Evolutionary conservation across 2,888 invertebrate species (phyloP).

Genomic region (Spodoptera picta): DNA sequence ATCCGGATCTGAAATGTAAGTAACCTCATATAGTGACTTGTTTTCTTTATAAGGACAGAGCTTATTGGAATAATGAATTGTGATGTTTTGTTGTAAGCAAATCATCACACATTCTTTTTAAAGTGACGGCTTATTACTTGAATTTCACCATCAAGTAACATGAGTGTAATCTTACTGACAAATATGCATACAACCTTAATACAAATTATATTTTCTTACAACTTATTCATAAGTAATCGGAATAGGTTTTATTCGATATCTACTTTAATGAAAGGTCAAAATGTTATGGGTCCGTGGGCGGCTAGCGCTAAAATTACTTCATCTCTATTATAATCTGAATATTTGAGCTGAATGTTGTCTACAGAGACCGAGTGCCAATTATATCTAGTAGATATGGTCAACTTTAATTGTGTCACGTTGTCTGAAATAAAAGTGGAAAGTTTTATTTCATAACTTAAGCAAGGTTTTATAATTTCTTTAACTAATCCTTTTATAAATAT

Average conservation of each 20-base stretch:
- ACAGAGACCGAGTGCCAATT: too few relatives aligned
- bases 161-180: too few relatives aligned
- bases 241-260: conserved; percentile 38
- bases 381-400: too few relatives aligned
- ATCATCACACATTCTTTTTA: too few relatives aligned
- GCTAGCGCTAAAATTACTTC: conserved; percentile 28
- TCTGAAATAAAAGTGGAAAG: too few relatives aligned
- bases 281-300: conserved; percentile 34
- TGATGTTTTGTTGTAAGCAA: conserved; percentile 9
- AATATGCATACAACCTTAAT: too few relatives aligned
- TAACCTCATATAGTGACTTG: conserved; percentile 17
- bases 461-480: too few relatives aligned
- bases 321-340: conserved; percentile 40
- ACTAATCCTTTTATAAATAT: too few relatives aligned
- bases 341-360: conserved; percentile 30
- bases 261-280: conserved; percentile 35
- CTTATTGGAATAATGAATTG: conserved; percentile 9
- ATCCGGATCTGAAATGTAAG: conserved; percentile 19
- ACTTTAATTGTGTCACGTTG: too few relatives aligned
- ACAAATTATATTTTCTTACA: conserved; percentile 15
- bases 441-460: too few relatives aligned
- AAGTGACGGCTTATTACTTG: too few relatives aligned
- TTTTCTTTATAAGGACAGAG: conserved; percentile 14
- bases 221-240: conserved; percentile 30
- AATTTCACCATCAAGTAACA: too few relatives aligned